Base-by-base conservation (phyloP, 2,113 vertebrate species). In the Isichthys henryi region DNA sequence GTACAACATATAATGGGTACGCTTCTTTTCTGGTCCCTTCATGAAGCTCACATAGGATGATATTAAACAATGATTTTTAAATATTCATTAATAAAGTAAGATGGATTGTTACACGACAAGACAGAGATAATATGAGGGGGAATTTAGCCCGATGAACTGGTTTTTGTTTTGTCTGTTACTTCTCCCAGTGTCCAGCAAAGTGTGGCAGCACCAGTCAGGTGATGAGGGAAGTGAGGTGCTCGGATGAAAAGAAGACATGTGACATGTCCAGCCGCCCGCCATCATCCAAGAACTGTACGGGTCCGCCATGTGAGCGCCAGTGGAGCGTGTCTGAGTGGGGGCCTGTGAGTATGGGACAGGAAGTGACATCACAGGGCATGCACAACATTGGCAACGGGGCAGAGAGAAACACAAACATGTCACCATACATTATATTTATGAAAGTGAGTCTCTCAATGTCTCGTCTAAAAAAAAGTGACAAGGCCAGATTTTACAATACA, bases 291-390 rank as follows among this genome's bases (percentile, higher is more conserved):
- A 98, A 99, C 94, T 99, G 98, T 95, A 97, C 97, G 0, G 98
- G 98, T 0, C 96, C 97, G 0, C 97, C 98, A 82, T 99, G 98
- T 0, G 98, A 99, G 92, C 97, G 98, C 17, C 98, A 97, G 45
- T 99, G 98, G 98, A 99, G 98, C 0, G 96, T 97, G 82, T 99
- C 98, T 0, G 98, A 99, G 92, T 99, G 98, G 98, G 98, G 98
- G 21, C 98, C 98, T 86, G 98, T 99, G 95, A 97, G 97, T 91
- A 70, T 10, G 10, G 39, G 21, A 39, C 21, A n/a, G n/a, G 48
- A 43, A 45, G 35, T 83, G 56, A 8, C n/a, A n/a, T 13, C 3
- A 56, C 21, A 35, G 53, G 19, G 13, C 43, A 48, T 35, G 10
- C 45, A 48, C 23, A 66, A 6, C 31, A 13, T 3, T 13, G 48